Conservation (phyloP, 2,888 invertebrate genomes). For the Pyralis farinalis region DNA sequence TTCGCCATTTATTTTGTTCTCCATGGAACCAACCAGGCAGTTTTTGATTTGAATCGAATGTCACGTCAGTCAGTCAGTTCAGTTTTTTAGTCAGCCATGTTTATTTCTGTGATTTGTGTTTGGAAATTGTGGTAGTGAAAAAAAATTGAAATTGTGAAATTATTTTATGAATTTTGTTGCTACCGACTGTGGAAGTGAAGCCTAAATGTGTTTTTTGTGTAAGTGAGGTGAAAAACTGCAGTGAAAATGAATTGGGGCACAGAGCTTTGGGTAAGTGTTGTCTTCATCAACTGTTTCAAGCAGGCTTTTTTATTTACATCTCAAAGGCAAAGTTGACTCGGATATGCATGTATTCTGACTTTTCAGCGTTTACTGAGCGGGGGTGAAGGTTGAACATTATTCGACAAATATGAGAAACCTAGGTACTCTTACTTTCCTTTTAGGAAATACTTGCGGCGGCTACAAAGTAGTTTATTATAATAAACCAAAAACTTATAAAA, state of each 20-base stretch:
- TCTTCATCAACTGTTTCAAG: no score
- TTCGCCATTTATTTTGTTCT: no score
- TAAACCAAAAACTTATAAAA: no score
- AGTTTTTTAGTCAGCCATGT: constrained; percentile 71
- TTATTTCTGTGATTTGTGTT: constrained; percentile 67
- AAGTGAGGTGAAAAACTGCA: constrained; percentile 61
- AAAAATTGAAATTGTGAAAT: constrained; percentile 54
- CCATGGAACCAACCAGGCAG: constrained; percentile 16
- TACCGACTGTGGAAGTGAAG: constrained; percentile 58
- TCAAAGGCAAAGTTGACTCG: no score
- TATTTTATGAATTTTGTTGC: constrained; percentile 42
- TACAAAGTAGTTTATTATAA: no score
- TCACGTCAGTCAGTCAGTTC: constrained; percentile 27
- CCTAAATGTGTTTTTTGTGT: constrained; percentile 74
- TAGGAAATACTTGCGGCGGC: no score
- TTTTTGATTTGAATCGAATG: constrained; percentile 37
- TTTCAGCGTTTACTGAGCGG: no score
- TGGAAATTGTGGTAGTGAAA: constrained; percentile 74
- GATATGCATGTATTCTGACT: no score
- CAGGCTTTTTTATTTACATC: no score
- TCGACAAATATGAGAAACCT: no score
- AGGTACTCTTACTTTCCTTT: no score
- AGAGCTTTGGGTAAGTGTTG: constrained; percentile 83
- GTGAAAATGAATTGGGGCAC: constrained; percentile 85
- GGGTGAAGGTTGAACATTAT: no score